These are phyloP conservation scores for Chamaetylas fuelleborni DNA, from an alignment of 2,113 vertebrate genomes.

Conservation along the genomic window DNA sequence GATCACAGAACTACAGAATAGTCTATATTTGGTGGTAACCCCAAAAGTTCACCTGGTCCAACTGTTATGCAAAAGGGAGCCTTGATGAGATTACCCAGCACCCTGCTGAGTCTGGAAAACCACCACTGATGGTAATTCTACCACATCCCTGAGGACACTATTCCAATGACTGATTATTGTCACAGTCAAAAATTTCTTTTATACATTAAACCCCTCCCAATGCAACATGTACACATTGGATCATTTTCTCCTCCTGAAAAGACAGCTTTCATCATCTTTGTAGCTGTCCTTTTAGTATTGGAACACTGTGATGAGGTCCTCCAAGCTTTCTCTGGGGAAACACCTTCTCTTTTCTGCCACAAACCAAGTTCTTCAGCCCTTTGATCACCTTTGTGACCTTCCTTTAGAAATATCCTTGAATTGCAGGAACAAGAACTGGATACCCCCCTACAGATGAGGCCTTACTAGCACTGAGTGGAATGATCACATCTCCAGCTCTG, in stretches of 20 bases:
- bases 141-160: background rate
- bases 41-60: background rate
- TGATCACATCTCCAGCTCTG: background rate
- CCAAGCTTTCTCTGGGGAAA: background rate
- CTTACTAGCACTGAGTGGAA: background rate
- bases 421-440: background rate
- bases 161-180: background rate
- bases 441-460: background rate
- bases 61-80: background rate
- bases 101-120: background rate
- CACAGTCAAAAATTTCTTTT: background rate
- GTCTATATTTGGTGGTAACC: background rate
- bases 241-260: background rate
- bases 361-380: background rate
- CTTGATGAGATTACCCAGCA: background rate
- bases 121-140: fast-evolving
- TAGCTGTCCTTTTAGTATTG: background rate
- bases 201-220: background rate
- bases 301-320: background rate
- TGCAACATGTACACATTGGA: background rate
- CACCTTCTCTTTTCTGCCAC: background rate
- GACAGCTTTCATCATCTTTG: background rate
- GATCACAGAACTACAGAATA: background rate
- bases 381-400: background rate
- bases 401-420: background rate